Evolutionary conservation across 2,797 vertebrate genomes (phyloP).

Genomic region (Stomatorhinus walkeri): DNA sequence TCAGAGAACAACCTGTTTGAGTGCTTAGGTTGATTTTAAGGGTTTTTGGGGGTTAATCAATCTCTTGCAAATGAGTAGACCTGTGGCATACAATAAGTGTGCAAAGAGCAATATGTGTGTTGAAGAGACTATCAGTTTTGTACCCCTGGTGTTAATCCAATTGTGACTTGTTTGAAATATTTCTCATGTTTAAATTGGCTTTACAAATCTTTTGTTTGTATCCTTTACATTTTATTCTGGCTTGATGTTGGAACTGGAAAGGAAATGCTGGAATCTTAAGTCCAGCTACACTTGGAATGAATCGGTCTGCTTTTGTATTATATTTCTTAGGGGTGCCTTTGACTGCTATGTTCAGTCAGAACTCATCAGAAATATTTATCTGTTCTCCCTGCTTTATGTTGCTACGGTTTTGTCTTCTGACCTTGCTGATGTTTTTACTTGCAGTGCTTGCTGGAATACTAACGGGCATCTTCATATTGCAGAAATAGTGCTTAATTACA

Average conservation of each 20-base stretch:
- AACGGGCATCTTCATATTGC: background rate
- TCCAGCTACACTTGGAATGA: background rate
- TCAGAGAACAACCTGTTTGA: background rate
- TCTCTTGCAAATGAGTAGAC: background rate
- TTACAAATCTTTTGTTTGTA: background rate
- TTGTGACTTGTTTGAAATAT: background rate
- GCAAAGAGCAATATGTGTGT: background rate
- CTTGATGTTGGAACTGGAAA: background rate
- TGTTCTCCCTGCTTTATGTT: constrained; percentile 11
- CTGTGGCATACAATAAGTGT: background rate
- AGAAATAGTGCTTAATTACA: constrained; percentile 27
- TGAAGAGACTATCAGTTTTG: background rate
- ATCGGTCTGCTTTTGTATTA: background rate
- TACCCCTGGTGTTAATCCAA: background rate
- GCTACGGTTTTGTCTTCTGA: constrained; percentile 26
- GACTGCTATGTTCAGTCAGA: constrained; percentile 9
- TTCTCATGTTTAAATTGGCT: background rate
- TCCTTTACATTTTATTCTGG: background rate
- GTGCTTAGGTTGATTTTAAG: background rate
- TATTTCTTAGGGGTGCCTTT: background rate
- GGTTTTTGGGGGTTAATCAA: background rate
- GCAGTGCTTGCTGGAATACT: constrained; percentile 28
- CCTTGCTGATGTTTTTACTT: constrained; percentile 29
- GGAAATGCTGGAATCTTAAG: background rate
- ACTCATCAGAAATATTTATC: constrained; percentile 27